phyloP scores from a whole-genome alignment of 2,888 invertebrate species.

The Branchipolynoe longqiensis region DNA sequence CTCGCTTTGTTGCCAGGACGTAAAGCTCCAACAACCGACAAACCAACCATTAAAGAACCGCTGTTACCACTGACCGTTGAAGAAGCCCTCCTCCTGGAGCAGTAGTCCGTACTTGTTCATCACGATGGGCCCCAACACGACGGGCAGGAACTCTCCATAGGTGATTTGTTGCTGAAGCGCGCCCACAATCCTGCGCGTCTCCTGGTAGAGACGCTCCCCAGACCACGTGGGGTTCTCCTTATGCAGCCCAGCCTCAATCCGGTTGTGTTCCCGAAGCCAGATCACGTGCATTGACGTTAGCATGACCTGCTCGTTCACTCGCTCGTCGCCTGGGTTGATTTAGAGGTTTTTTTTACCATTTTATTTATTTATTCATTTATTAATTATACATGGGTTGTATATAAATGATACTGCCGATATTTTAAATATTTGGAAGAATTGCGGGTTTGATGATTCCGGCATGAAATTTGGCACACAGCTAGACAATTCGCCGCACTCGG shows the following conservation, averaged over 20 bases:
- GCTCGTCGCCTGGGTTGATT: slow-evolving; percentile 85
- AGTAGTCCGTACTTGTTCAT: slow-evolving; percentile 84
- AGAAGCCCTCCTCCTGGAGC: slow-evolving; percentile 74
- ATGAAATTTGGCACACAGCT: too few relatives aligned
- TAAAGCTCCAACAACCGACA: too few relatives aligned
- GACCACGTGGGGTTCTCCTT: slow-evolving; percentile 88
- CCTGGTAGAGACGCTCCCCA: slow-evolving; percentile 93
- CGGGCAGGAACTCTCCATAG: slow-evolving; percentile 78
- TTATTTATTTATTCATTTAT: not conserved
- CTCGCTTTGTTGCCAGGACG: too few relatives aligned
- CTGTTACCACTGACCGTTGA: slow-evolving; percentile 59
- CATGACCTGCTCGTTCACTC: slow-evolving; percentile 92
- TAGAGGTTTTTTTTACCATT: not conserved
- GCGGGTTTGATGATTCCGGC: too few relatives aligned
- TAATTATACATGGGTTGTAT: not conserved
- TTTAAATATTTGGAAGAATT: too few relatives aligned
- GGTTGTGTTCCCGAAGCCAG: slow-evolving; percentile 93
- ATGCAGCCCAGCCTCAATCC: slow-evolving; percentile 85
- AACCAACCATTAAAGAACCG: too few relatives aligned
- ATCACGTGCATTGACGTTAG: slow-evolving; percentile 92
- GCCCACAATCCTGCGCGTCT: slow-evolving; percentile 85
- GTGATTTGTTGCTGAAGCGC: slow-evolving; percentile 76
- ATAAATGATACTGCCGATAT: not conserved
- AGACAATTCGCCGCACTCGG: too few relatives aligned
- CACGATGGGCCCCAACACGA: slow-evolving; percentile 86